Base-by-base conservation (phyloP, 2,888 invertebrate species). In the Lithophane leautieri region DNA sequence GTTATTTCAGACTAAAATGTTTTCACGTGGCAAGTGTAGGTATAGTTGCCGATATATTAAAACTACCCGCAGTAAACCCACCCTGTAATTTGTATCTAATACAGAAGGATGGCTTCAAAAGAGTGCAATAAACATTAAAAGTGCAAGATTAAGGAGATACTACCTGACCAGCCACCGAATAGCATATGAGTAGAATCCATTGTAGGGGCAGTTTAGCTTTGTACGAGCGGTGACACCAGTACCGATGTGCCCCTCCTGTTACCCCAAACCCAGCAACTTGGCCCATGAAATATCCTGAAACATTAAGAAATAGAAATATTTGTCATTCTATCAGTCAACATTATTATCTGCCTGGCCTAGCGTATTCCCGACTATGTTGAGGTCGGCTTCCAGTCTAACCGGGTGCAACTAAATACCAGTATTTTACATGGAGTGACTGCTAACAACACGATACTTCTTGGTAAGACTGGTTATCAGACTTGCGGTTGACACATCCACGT, bases 211-310 rank as follows among this genome's bases (percentile, higher is more conserved):
- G 82, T 85, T 96, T 97, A 1, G 97, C 98, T 93, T 97, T 98
- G 90, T 97, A 98, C 0, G 97, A 96, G 83, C 97, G 97, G 91
- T 98, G 98, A 67, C 97, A 97, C 97, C 97, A 98, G 73, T 97
- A 96, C 58, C 98, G 96, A 90, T 98, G 98, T 0, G 95, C 98
- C 16, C 98, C 98, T 0, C 96, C 98, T 0, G 98, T 98, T 19
- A 98, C 97, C 14, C 98, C 97, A 83, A 98, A 97, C 19, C 97
- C 98, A 34, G 97, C 97, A 1, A 97, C 86, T 50, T 95, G 95
- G n/a, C 97, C 97, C 79, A 96, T 91, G 14, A 97, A 76, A 47
- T 94, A 92, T 40, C 95, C 97, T 97, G 91, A 60, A 95, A 91
- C 22, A 66, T 22, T 40, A 70, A 28, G 25, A 25, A 54, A 54